phyloP scores from a whole-genome alignment of 2,888 invertebrate species.

The Nymphalis polychloros region DNA sequence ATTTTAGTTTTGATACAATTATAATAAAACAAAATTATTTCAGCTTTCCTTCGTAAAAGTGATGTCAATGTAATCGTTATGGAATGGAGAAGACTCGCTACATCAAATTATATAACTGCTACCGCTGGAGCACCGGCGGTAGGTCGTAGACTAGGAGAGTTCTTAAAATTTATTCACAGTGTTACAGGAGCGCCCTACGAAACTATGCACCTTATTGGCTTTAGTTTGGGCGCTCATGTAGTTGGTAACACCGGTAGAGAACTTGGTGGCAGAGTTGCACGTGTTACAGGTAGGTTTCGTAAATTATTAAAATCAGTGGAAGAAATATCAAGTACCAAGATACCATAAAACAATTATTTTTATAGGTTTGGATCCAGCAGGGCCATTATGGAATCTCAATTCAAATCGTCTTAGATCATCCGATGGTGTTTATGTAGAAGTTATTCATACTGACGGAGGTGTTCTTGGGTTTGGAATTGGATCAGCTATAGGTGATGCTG shows the following conservation, averaged over 20 bases:
- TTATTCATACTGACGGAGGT: constrained; percentile 65
- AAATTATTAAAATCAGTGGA: too few species aligned
- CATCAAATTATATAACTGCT: constrained; percentile 51
- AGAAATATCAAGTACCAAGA: too few species aligned
- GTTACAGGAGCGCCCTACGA: constrained; percentile 46
- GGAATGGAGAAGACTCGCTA: constrained; percentile 56
- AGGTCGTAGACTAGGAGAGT: constrained; percentile 55
- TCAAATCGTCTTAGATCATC: constrained; percentile 48
- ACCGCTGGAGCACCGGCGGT: constrained; percentile 50
- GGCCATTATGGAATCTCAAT: constrained; percentile 60
- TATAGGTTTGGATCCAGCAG: constrained; percentile 69
- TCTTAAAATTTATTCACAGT: constrained; percentile 41
- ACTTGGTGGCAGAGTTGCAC: constrained; percentile 50
- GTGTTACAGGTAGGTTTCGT: constrained; percentile 62
- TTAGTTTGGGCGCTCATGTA: constrained; percentile 72
- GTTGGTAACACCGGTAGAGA: constrained; percentile 64
- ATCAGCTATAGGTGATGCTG: constrained; percentile 68
- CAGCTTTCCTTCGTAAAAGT: constrained; percentile 49
- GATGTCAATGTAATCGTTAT: constrained; percentile 56
- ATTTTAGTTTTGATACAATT: neutral
- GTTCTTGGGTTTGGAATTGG: constrained; percentile 49
- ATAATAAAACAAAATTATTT: constrained; percentile 13
- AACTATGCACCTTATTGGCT: constrained; percentile 66
- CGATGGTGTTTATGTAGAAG: constrained; percentile 67
- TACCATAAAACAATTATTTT: neutral